Evolutionary conservation across 2,888 invertebrate genomes (phyloP).

Genomic region (Tethea ocularis): DNA sequence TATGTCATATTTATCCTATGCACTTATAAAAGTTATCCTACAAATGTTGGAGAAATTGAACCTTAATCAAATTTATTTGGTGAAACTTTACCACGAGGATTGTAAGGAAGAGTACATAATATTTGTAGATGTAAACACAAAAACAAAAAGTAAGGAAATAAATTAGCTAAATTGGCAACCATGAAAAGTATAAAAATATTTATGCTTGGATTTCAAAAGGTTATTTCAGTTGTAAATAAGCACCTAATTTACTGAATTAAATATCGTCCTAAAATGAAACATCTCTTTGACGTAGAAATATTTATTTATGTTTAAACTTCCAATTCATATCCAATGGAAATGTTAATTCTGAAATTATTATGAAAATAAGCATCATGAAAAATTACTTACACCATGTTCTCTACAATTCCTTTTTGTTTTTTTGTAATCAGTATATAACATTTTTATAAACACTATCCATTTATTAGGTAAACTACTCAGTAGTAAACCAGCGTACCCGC

Average conservation of each 20-base stretch:
- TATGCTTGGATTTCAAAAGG: not conserved
- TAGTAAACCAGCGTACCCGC: too few species aligned
- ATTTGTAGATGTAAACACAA: too few species aligned
- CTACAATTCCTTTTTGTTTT: not conserved
- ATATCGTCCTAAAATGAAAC: not conserved
- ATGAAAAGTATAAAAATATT: not conserved
- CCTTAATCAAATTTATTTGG: too few species aligned
- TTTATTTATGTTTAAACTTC: not conserved
- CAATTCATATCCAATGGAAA: not conserved
- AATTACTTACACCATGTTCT: not conserved
- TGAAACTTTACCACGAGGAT: too few species aligned
- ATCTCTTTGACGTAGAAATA: not conserved
- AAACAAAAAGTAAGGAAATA: not conserved
- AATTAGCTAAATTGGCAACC: not conserved
- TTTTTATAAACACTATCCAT: not conserved
- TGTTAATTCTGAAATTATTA: not conserved
- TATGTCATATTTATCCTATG: too few species aligned
- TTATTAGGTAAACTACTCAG: not conserved
- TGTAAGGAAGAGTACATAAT: too few species aligned
- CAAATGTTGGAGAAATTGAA: too few species aligned
- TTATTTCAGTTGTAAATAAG: slow-evolving; percentile 1
- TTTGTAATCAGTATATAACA: not conserved
- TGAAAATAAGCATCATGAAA: not conserved
- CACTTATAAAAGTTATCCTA: too few species aligned
- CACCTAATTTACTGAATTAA: not conserved